Evolutionary conservation across 2,797 vertebrate species (phyloP).

Genomic region (Zenarchopterus dispar): DNA sequence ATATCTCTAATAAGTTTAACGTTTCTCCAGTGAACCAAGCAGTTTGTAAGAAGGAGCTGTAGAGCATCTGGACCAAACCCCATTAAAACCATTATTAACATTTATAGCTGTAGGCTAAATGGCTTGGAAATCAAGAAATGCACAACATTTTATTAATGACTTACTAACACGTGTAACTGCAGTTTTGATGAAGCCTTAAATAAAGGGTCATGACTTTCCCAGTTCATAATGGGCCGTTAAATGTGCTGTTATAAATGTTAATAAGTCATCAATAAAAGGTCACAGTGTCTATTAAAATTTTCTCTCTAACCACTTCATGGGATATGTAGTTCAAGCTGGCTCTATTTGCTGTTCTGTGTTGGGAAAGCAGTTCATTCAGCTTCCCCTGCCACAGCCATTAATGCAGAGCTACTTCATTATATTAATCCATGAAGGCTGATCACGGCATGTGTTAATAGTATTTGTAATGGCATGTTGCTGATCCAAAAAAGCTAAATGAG

Average conservation of each 20-base stretch:
- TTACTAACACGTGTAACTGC: conserved; percentile 40
- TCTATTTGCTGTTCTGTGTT: conserved; percentile 7
- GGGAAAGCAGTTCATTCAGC: not conserved
- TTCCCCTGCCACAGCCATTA: conserved; percentile 4
- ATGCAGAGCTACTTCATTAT: conserved; percentile 3
- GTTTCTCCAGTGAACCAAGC: conserved; percentile 12
- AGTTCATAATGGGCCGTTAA: conserved; percentile 34
- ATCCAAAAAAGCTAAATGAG: conserved; percentile 21
- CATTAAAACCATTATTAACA: conserved; percentile 35
- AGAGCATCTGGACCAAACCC: conserved; percentile 32
- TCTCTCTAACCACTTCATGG: conserved; percentile 8
- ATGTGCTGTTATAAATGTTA: conserved; percentile 41
- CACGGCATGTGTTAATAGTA: conserved; percentile 23
- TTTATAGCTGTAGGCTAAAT: conserved; percentile 36
- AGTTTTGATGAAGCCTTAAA: conserved; percentile 38
- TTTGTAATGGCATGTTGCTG: conserved; percentile 21
- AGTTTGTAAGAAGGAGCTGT: conserved; percentile 20
- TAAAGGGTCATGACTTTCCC: conserved; percentile 31
- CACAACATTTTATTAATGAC: conserved; percentile 57
- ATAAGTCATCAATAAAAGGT: conserved; percentile 58
- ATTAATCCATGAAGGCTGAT: conserved; percentile 16
- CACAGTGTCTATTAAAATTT: conserved; percentile 27
- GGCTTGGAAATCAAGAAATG: conserved; percentile 39
- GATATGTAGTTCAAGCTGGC: not conserved
- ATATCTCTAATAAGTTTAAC: conserved; percentile 8